phyloP scores from a whole-genome alignment of 2,113 vertebrate genomes.

The Rhizomys pruinosus region DNA sequence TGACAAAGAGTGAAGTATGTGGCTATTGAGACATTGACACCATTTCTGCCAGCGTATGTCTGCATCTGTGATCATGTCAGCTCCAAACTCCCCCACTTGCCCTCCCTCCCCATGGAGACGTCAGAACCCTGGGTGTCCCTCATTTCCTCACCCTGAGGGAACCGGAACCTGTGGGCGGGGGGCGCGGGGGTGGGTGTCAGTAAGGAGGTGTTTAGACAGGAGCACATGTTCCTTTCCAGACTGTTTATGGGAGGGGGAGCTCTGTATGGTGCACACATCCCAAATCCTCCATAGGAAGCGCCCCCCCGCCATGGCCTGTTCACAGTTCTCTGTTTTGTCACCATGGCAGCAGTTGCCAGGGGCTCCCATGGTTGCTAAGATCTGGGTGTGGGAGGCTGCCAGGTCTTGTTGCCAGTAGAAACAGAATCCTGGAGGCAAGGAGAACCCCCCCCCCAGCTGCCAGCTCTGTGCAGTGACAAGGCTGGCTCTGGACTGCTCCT shows the following conservation, averaged over 20 bases:
- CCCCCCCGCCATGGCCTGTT: constrained; percentile 27
- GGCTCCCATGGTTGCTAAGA: constrained; percentile 80
- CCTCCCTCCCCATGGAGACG: constrained; percentile 58
- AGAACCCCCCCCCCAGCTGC: constrained; percentile 64
- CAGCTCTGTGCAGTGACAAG: not conserved
- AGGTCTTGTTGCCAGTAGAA: constrained; percentile 76
- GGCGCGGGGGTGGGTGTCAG: constrained; percentile 43
- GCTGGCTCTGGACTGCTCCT: constrained; percentile 27
- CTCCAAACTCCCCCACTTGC: constrained; percentile 45
- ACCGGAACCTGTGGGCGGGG: constrained; percentile 70
- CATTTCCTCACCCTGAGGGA: constrained; percentile 76
- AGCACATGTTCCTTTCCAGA: constrained; percentile 67
- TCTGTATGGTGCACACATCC: constrained; percentile 42
- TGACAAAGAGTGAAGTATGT: constrained; percentile 30
- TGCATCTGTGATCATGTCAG: constrained; percentile 41
- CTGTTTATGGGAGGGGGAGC: constrained; percentile 61
- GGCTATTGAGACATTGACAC: constrained; percentile 13
- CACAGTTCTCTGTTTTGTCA: constrained; percentile 74
- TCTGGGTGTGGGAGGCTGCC: constrained; percentile 80
- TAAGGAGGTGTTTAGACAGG: constrained; percentile 76
- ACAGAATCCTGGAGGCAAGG: constrained; percentile 65
- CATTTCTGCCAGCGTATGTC: constrained; percentile 17
- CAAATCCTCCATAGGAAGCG: constrained; percentile 68
- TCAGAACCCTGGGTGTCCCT: constrained; percentile 75
- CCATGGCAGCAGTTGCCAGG: constrained; percentile 81